Conservation (phyloP, 2,888 invertebrate genomes). For the Pharmacophagus antenor region DNA sequence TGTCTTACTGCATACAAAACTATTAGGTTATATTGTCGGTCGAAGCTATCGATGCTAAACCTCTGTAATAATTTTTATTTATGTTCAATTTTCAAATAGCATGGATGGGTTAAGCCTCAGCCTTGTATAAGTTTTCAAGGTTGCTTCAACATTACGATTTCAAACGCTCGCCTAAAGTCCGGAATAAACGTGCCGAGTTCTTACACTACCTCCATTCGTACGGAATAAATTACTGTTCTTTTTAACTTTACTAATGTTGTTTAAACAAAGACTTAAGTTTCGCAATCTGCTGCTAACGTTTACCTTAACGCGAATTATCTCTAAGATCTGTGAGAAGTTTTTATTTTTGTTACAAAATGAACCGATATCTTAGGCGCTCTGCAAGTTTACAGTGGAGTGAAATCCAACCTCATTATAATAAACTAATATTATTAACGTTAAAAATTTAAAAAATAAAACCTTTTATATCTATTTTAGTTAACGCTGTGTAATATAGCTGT, state of each 20-base stretch:
- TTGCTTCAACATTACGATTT: slow-evolving; percentile 19
- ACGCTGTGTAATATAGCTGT: neutral
- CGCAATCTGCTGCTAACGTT: slow-evolving; percentile 34
- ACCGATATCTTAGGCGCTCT: slow-evolving; percentile 19
- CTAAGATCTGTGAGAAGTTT: slow-evolving; percentile 23
- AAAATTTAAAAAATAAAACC: neutral
- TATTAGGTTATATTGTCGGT: too few relatives aligned
- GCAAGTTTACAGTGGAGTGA: neutral
- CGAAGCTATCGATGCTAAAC: too few relatives aligned
- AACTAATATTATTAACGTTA: neutral
- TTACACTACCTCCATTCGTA: slow-evolving; percentile 33
- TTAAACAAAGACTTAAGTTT: slow-evolving; percentile 35
- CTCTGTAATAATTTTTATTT: too few relatives aligned
- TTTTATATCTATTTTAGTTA: neutral
- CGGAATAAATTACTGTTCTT: slow-evolving; percentile 39
- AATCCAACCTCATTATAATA: neutral
- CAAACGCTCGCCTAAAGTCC: slow-evolving; percentile 17
- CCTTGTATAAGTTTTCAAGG: slow-evolving; percentile 16
- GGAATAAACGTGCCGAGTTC: slow-evolving; percentile 21
- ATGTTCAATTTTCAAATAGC: neutral
- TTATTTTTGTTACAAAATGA: slow-evolving; percentile 21
- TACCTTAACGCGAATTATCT: slow-evolving; percentile 29
- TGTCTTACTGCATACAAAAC: too few relatives aligned
- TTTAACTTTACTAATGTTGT: slow-evolving; percentile 39
- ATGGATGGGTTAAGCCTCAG: neutral